Conservation (phyloP, 1,140 invertebrate genomes). For the Amyelois transitella region DNA sequence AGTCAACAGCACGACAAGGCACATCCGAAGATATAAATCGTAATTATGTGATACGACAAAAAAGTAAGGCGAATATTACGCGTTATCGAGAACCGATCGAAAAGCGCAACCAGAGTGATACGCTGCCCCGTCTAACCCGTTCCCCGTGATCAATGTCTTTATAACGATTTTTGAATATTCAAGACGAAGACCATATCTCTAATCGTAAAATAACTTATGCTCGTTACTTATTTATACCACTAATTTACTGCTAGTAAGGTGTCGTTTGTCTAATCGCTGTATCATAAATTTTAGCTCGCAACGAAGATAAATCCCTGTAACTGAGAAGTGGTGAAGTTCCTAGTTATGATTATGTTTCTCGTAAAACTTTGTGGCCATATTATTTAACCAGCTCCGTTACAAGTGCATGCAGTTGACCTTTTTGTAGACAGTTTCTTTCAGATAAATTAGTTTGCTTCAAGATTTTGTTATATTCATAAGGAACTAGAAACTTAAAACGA, state of each 20-base stretch:
- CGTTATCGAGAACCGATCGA: constrained; percentile 22
- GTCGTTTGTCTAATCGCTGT: constrained; percentile 25
- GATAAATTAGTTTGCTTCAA: background rate
- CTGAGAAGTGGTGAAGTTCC: constrained; percentile 14
- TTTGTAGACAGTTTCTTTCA: background rate
- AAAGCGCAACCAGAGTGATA: constrained; percentile 17
- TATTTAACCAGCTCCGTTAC: constrained; percentile 19
- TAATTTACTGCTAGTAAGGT: constrained; percentile 26
- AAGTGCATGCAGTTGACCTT: background rate
- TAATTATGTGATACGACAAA: constrained; percentile 23
- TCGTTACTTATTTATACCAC: constrained; percentile 26
- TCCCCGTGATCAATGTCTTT: constrained; percentile 31
- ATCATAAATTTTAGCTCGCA: constrained; percentile 34
- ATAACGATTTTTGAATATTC: constrained; percentile 29
- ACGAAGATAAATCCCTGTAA: constrained; percentile 26
- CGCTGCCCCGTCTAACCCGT: constrained; percentile 16
- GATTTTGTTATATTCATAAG: background rate
- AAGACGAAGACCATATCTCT: constrained; percentile 14
- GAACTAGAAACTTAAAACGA: background rate
- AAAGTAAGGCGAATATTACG: constrained; percentile 19
- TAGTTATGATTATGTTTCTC: constrained; percentile 37
- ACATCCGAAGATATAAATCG: constrained; percentile 25
- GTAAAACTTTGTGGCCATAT: constrained; percentile 18
- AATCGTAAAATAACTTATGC: constrained; percentile 21
- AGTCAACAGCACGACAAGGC: constrained; percentile 19